Percentiles rank a stretch among this genome's conserved stretches.
Conservation (phyloP, 2,797 vertebrate genomes). For the Brotula barbata region DNA sequence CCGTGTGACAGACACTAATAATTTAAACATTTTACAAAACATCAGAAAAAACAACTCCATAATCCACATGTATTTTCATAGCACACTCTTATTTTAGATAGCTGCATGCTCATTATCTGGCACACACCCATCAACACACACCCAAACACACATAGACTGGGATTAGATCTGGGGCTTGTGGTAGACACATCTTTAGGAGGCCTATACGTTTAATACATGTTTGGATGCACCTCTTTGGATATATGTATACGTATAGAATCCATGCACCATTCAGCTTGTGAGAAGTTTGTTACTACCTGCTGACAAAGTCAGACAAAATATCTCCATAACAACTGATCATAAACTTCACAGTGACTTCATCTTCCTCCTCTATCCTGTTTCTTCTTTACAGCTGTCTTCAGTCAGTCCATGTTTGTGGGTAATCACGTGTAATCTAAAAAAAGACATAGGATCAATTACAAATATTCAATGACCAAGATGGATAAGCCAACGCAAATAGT, state of each 20-base stretch:
- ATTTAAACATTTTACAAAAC: constrained; percentile 29
- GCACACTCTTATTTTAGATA: constrained; percentile 7
- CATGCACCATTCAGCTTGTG: not conserved
- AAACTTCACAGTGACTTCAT: constrained; percentile 15
- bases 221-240: not conserved
- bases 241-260: not conserved
- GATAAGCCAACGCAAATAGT: too few relatives aligned
- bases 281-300: not conserved
- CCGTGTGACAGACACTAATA: constrained; percentile 22
- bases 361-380: not conserved
- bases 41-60: constrained; percentile 12
- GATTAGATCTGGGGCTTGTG: not conserved
- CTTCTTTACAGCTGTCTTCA: constrained; percentile 10
- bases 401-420: constrained; percentile 13
- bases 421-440: constrained; percentile 59
- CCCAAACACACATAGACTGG: constrained; percentile 8
- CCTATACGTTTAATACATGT: not conserved
- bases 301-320: not conserved
- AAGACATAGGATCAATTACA: constrained; percentile 8
- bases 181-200: constrained; percentile 4
- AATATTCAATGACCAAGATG: too few relatives aligned
- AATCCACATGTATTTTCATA: constrained; percentile 32
- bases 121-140: constrained; percentile 6
- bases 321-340: not conserved
- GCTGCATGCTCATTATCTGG: constrained; percentile 13